Base-by-base conservation (phyloP, 2,797 vertebrate genomes). In the Sciaenops ocellatus region DNA sequence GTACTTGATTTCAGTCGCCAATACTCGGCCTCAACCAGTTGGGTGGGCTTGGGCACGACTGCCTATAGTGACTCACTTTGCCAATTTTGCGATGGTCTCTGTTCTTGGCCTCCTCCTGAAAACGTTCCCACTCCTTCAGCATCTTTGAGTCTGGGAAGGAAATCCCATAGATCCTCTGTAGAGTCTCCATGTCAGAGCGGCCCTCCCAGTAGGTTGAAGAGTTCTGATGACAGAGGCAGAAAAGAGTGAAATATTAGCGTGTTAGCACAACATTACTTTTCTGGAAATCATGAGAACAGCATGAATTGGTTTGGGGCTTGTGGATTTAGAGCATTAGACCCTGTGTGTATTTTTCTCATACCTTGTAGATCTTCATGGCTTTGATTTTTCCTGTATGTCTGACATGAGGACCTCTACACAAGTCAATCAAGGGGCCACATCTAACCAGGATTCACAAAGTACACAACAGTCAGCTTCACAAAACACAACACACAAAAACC, bases 381-480 rank as follows among this genome's bases (percentile, higher is more conserved):
- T 98, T 99, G 86, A 99, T 97, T 93, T 97, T 98, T 62, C 98
- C 98, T 30, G 98, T 99, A 62, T 99, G 97, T 79, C 97, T 96
- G 67, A 99, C 97, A 30, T 99, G 98, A 20, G 98, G 98, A 26
- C 98, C 98, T 91, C 95, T 96, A 86, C 98, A 99, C 84, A 99
- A 94, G 88, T 99, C 98, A 76, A 99, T 97, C 71, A 99, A 79
- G 0, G 97, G 95, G 6, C 98, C 98, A 34, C 98, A 99, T 86
- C 98, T 99, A 28, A 10, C 8, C 72, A 68, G 64, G 13, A 73
- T 60, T 61, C 5, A 77, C 0, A 41, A 46, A 47, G 38, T 13
- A 69, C 12, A 62, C 26, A 54, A 17, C 3, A 56, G 16, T 80
- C 54, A 30, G 1, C 2, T n/a, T 22, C 8, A 42, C 0, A 50